Conservation (phyloP, 2,797 vertebrate species). For the Garrulus glandarius region DNA sequence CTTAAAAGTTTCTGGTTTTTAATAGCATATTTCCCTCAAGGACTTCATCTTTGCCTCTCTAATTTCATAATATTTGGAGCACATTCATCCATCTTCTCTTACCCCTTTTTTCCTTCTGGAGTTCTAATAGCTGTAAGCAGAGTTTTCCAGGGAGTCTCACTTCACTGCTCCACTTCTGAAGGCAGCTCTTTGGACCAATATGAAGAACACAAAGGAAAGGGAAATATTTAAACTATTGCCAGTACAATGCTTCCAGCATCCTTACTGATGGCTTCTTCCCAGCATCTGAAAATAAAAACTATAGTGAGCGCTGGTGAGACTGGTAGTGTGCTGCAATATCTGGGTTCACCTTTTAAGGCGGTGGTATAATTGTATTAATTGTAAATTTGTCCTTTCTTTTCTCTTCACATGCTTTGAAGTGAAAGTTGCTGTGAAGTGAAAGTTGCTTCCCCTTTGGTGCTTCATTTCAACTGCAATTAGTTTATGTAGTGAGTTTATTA, state of each 20-base stretch:
- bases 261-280: neutral
- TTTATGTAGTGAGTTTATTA: neutral
- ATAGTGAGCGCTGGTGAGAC: neutral
- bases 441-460: neutral
- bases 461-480: neutral
- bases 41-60: neutral
- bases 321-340: neutral
- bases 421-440: neutral
- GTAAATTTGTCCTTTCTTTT: neutral
- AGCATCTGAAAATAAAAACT: neutral
- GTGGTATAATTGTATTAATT: fast-evolving
- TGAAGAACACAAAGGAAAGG: neutral
- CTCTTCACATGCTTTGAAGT: neutral
- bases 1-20: neutral
- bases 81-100: neutral
- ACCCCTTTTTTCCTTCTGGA: neutral
- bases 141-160: slow-evolving; percentile 23
- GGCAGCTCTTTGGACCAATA: neutral
- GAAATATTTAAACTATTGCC: neutral
- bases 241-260: neutral
- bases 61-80: neutral
- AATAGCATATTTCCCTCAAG: neutral
- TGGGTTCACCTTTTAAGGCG: neutral
- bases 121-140: neutral
- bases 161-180: slow-evolving; percentile 1